Percentiles rank a stretch among this genome's conserved stretches.
These are phyloP conservation scores for Neomorphus geoffroyi DNA, from an alignment of 2,797 vertebrate genomes.

Conservation along the genomic window DNA sequence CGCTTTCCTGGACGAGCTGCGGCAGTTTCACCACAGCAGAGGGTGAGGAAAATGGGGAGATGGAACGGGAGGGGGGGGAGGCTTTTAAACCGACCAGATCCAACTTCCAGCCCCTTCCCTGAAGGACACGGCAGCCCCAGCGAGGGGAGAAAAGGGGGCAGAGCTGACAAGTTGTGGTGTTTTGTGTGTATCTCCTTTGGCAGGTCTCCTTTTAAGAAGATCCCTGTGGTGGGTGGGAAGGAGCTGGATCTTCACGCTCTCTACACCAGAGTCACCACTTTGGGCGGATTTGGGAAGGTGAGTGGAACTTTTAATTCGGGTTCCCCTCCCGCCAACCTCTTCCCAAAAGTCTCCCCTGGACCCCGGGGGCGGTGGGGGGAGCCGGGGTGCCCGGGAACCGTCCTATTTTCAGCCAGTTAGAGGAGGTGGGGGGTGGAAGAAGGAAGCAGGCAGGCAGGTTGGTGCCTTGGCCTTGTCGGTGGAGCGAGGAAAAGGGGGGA, in stretches of 20 bases:
- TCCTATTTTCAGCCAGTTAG: slow-evolving; percentile 63
- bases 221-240: slow-evolving; percentile 97
- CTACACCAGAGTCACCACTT: slow-evolving; percentile 97
- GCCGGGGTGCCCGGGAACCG: slow-evolving; percentile 65
- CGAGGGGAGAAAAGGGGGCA: slow-evolving; percentile 66
- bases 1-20: slow-evolving; percentile 99
- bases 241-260: slow-evolving; percentile 98
- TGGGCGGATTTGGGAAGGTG: slow-evolving; percentile 99
- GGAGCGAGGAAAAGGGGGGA: slow-evolving; percentile 71
- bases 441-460: slow-evolving; percentile 70
- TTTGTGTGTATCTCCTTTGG: slow-evolving; percentile 67
- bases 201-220: slow-evolving; percentile 98
- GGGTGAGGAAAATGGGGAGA: slow-evolving; percentile 89
- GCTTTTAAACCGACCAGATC: slow-evolving; percentile 74
- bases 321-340: slow-evolving; percentile 79
- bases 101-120: slow-evolving; percentile 77
- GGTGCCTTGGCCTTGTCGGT: slow-evolving; percentile 72
- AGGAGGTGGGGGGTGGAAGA: slow-evolving; percentile 68
- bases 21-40: slow-evolving; percentile 99
- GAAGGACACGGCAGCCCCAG: slow-evolving; percentile 72
- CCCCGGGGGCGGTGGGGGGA: slow-evolving; percentile 66
- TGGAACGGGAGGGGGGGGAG: slow-evolving; percentile 75
- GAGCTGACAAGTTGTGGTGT: slow-evolving; percentile 72
- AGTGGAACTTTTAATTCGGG: slow-evolving; percentile 89
- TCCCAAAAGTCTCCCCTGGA: slow-evolving; percentile 77